Conservation (phyloP, 2,888 invertebrate species). For the Caenorhabditis drosophilae region DNA sequence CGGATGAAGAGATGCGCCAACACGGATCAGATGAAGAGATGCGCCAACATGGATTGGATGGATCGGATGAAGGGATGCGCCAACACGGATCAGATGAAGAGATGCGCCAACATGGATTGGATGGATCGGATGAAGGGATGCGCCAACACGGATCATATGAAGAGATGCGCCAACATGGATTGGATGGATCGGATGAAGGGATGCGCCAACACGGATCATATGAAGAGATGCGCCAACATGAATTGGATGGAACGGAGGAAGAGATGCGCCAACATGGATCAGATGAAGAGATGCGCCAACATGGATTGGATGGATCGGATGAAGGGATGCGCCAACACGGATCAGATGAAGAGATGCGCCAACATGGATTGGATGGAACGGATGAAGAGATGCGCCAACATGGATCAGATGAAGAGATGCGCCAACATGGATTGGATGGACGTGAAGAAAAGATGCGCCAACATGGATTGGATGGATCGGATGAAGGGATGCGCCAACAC, state of each 20-base stretch:
- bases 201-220: not conserved
- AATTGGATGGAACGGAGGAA: not conserved
- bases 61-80: conserved; percentile 1
- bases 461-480: not conserved
- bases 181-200: not conserved
- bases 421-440: not conserved
- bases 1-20: not conserved
- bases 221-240: not conserved
- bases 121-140: no score
- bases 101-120: no score
- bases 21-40: not conserved
- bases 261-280: not conserved
- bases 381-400: not conserved
- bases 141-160: not conserved
- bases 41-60: conserved; percentile 3
- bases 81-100: not conserved
- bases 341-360: not conserved
- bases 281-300: not conserved
- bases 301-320: conserved; percentile 4
- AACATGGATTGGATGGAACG: not conserved
- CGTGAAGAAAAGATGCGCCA: not conserved
- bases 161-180: not conserved
- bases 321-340: conserved; percentile 1
- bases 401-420: not conserved
- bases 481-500: not conserved